Evolutionary conservation across 2,113 vertebrate species (phyloP).

Genomic region (Butorides virescens): DNA sequence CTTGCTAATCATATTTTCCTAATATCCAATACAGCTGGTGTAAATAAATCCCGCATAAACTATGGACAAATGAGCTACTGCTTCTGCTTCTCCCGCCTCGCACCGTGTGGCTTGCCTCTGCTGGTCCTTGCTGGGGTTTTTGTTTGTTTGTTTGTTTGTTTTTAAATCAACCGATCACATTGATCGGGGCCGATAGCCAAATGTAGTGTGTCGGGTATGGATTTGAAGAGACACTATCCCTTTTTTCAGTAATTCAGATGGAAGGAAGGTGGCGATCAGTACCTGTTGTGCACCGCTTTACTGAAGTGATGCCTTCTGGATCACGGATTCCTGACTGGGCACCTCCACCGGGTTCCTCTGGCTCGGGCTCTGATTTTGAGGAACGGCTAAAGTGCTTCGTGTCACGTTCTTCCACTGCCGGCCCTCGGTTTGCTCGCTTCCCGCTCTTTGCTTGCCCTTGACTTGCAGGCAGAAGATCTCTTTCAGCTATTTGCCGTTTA

Average conservation of each 20-base stretch:
- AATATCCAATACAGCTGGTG: not conserved
- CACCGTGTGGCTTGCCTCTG: slow-evolving; percentile 34
- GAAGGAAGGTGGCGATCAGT: not conserved
- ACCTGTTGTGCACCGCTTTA: not conserved
- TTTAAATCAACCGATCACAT: slow-evolving; percentile 71
- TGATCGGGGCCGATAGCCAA: slow-evolving; percentile 71
- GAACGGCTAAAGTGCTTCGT: not conserved
- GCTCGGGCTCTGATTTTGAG: not conserved
- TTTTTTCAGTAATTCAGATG: not conserved
- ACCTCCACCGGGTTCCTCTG: not conserved
- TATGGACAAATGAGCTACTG: not conserved
- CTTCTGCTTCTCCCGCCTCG: slow-evolving; percentile 43
- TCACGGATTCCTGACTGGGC: not conserved
- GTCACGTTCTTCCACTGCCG: not conserved
- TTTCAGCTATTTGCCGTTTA: not conserved
- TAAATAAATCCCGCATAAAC: not conserved
- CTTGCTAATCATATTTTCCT: not conserved
- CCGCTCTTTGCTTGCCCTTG: not conserved
- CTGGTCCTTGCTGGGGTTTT: slow-evolving; percentile 50
- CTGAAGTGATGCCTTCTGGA: not conserved
- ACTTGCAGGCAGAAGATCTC: not conserved
- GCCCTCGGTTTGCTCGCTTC: not conserved
- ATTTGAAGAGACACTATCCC: slow-evolving; percentile 56
- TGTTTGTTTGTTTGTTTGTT: slow-evolving; percentile 30
- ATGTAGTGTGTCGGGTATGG: slow-evolving; percentile 42